A percentile compares a stretch with the other conserved stretches of the same genome.
These are phyloP conservation scores for Pangasianodon hypophthalmus DNA, from an alignment of 2,113 vertebrate species.

Conservation along the genomic window DNA sequence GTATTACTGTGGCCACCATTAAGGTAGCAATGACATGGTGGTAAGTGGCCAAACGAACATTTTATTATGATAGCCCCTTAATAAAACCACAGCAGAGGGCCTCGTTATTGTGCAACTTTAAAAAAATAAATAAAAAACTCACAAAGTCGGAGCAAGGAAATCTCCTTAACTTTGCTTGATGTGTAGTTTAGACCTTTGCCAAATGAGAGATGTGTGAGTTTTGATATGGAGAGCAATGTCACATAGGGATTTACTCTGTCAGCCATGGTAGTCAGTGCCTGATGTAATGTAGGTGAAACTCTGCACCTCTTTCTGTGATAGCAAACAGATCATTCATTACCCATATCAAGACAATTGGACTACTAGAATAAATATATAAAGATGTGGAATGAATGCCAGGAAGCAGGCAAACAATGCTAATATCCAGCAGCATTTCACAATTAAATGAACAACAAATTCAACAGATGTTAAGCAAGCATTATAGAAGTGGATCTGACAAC, in stretches of 20 bases:
- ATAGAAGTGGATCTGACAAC: not conserved
- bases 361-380: not conserved
- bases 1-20: not conserved
- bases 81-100: not conserved
- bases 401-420: not conserved
- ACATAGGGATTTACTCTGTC: conserved; percentile 37
- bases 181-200: not conserved
- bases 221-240: conserved; percentile 5
- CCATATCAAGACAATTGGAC: conserved; percentile 34
- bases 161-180: not conserved
- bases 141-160: not conserved
- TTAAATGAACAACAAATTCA: not conserved
- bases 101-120: not conserved
- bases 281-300: conserved; percentile 54
- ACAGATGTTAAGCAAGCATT: not conserved
- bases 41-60: conserved; percentile 31
- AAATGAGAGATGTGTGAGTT: not conserved
- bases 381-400: not conserved
- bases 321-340: conserved; percentile 18
- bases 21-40: conserved; percentile 25
- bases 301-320: conserved; percentile 14
- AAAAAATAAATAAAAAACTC: not conserved
- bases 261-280: conserved; percentile 45
- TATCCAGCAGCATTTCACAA: not conserved
- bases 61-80: conserved; percentile 16